These are phyloP conservation scores for Sphenopsis melanotis DNA, from an alignment of 2,797 vertebrate species.

Conservation along the genomic window DNA sequence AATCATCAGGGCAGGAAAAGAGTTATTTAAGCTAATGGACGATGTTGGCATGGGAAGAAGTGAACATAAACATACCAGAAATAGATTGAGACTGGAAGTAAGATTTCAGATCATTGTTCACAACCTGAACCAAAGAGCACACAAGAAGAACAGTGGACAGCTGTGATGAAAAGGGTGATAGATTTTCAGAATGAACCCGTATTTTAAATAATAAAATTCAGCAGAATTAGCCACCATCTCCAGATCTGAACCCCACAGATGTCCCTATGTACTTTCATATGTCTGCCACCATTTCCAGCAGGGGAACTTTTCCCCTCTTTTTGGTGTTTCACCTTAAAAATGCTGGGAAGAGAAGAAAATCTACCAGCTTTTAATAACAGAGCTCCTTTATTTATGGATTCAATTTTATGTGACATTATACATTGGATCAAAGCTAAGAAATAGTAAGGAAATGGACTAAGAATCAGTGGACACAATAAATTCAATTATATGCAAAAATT, in stretches of 20 bases:
- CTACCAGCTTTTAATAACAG: not conserved
- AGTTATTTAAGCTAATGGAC: slow-evolving; percentile 8
- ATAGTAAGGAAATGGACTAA: not conserved
- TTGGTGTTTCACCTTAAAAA: not conserved
- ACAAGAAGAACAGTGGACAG: not conserved
- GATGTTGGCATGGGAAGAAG: slow-evolving; percentile 22
- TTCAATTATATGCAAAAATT: not conserved
- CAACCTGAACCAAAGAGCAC: not conserved
- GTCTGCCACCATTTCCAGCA: not conserved
- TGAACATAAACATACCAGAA: slow-evolving; percentile 2
- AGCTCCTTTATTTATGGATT: not conserved
- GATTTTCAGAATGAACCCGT: not conserved
- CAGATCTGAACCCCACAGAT: not conserved
- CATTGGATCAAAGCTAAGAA: not conserved
- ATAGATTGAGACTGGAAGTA: slow-evolving; percentile 28
- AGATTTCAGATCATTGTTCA: not conserved
- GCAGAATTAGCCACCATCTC: not conserved
- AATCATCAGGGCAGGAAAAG: not conserved
- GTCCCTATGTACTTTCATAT: not conserved
- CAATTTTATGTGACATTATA: not conserved
- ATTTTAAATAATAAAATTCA: not conserved
- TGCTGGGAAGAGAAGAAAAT: not conserved
- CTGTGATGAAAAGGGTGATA: not conserved
- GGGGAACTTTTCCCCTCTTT: not conserved
- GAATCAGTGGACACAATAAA: not conserved